phyloP scores from a whole-genome alignment of 2,888 invertebrate genomes.

The Eupithecia centaureata region DNA sequence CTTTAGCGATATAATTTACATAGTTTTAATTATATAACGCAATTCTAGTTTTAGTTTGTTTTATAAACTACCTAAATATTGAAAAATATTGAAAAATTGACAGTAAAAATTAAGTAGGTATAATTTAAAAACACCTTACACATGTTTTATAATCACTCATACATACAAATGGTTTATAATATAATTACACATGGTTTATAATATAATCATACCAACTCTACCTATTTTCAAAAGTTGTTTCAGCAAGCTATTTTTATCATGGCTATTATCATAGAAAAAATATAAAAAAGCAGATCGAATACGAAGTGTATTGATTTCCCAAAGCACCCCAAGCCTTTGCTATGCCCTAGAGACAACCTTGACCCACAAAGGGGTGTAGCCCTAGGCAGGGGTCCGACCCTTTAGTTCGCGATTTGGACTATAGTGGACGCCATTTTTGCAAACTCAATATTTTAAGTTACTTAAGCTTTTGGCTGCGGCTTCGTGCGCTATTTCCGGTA shows the following conservation, averaged over 20 bases:
- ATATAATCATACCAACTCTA: neutral
- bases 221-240: neutral
- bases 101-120: too few species aligned
- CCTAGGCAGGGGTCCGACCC: conserved; percentile 8
- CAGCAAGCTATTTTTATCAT: neutral
- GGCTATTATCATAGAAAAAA: neutral
- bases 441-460: neutral
- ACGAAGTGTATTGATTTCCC: conserved; percentile 23
- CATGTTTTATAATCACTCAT: too few species aligned
- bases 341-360: conserved; percentile 41
- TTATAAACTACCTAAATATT: too few species aligned
- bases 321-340: conserved; percentile 28
- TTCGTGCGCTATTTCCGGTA: neutral
- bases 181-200: too few species aligned
- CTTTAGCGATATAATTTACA: too few species aligned
- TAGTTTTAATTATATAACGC: too few species aligned
- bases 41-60: too few species aligned
- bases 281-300: conserved; percentile 1
- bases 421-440: conserved; percentile 2
- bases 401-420: neutral
- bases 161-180: too few species aligned
- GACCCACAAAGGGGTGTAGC: conserved; percentile 41
- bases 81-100: too few species aligned
- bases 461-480: neutral
- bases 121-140: too few species aligned